Evolutionary conservation across 1,140 invertebrate genomes (phyloP), one percentile per base, ranked within the genome.

Genomic region (Meteorus sp.): DNA sequence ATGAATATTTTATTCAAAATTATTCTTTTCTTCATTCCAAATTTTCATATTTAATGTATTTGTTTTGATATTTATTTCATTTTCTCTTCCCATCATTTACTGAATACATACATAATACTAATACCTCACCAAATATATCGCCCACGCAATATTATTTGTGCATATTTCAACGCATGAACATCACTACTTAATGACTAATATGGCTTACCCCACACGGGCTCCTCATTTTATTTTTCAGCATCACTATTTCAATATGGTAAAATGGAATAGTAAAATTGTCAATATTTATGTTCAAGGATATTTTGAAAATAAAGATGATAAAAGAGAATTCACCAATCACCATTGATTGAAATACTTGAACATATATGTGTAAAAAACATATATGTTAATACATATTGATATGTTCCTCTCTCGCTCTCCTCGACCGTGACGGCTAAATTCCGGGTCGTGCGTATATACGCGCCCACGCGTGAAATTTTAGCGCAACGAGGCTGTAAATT

Each of bases 81-180:
- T n/a, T n/a, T n/a, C n/a, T n/a, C n/a, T n/a, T n/a, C n/a, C n/a
- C n/a, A n/a, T n/a, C 15, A 47, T 25, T 27, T n/a, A 47, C 7
- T 20, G 15, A 31, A 55, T 11, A 25, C 20, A 43, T 43, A 20
- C 31, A 51, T 57, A 27, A 52, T 47, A 61, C 56, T 55, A 64
- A 64, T 61, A 48, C 51, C 62, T 23, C 15, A 31, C 59, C 59
- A 61, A 64, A 64, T 61, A 52, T 48, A 39, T 59, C 59, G 56
- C 56, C 62, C 60, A 64, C 62, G 41, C 25, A 41, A n/a, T n/a
- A n/a, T n/a, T n/a, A n/a, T n/a, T n/a, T n/a, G n/a, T n/a, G n/a
- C n/a, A n/a, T n/a, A n/a, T n/a, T n/a, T n/a, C 48, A 53, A 20
- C 43, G 39, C 27, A 20, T 31, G 17, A 41, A 39, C 44, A 3